Base-by-base conservation (phyloP, 1,140 invertebrate genomes). In the Procambarus clarkii region DNA sequence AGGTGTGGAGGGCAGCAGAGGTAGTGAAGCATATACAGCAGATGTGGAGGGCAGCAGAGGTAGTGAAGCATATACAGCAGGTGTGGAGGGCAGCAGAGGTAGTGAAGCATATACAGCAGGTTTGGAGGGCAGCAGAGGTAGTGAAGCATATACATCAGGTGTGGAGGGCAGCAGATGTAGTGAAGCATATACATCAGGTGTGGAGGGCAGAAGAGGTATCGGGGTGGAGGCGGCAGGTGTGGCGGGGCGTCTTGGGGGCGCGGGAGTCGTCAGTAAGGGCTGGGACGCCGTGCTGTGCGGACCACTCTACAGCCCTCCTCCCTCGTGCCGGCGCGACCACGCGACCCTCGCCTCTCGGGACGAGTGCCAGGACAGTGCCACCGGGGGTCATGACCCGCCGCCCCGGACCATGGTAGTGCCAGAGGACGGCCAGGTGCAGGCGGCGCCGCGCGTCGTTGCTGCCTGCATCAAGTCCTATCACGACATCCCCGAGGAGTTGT, bases 401-500 rank as follows among this genome's bases (percentile, higher is more conserved):
- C 54, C 60, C 60, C n/a, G 34, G 54, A 64, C 45, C 82, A 71
- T 84, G 58, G 82, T 81, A 81, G 79, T 81, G 79, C 79, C 79
- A 81, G 79, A 58, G 48, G 79, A 81, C 79, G 79, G 48, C 21
- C 48, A 58, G n/a, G 79, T 81, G 79, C 79, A 81, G 79, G 79
- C 79, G 48, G 48, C 79, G n/a, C 79, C 79, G 11, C 69, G 69
- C n/a, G 69, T 74, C n/a, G 69, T 74, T 7, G 69, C 69, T 21
- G 69, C 58, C 71, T 84, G 76, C 82, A 78, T 84, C 74, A 78
- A 50, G 44, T 78, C 58, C 71, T 91, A 74, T 69, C 54, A 50
- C 48, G 81, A 91, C 58, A 91, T 91, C 44, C 88, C 88, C 3
- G 48, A 54, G 34, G 48, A 91, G n/a, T 64, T 91, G 18, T 78